A percentile compares a stretch with the other conserved stretches of the same genome.
phyloP scores from a whole-genome alignment of 2,797 vertebrate species.

The Adrianichthys oophorus region DNA sequence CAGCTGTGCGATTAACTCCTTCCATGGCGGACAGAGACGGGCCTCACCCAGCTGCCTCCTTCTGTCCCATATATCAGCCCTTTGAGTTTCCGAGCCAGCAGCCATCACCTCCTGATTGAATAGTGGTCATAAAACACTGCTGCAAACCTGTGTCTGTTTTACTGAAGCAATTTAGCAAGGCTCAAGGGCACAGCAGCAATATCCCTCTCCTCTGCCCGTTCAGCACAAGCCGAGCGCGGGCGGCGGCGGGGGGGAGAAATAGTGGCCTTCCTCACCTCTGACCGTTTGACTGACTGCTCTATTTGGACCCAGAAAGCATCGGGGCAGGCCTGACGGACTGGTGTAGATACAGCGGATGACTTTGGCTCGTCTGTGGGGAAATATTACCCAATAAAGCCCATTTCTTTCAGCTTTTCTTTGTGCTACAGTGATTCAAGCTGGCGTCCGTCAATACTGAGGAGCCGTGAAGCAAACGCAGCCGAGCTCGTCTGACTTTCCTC shows the following conservation, averaged over 20 bases:
- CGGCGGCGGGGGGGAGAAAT: conserved; percentile 18
- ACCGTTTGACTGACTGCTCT: conserved; percentile 62
- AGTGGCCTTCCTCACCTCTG: conserved; percentile 22
- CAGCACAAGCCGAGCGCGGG: conserved; percentile 8
- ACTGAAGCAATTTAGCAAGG: conserved; percentile 69
- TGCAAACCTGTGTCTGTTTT: conserved; percentile 72
- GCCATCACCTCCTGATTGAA: conserved; percentile 44
- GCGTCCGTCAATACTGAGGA: conserved; percentile 29
- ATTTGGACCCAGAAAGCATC: conserved; percentile 47
- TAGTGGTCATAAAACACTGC: conserved; percentile 57
- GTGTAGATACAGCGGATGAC: conserved; percentile 40
- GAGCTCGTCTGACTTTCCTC: too few species aligned
- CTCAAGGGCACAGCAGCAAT: conserved; percentile 74
- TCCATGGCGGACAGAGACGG: conserved; percentile 23
- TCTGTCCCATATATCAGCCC: conserved; percentile 11
- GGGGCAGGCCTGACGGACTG: conserved; percentile 33
- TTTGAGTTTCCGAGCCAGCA: conserved; percentile 49
- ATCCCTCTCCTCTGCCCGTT: conserved; percentile 38
- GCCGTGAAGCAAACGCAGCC: too few species aligned
- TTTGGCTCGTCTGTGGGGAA: conserved; percentile 34
- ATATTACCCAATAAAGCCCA: conserved; percentile 39
- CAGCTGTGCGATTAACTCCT: conserved; percentile 44
- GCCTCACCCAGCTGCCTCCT: conserved; percentile 5
- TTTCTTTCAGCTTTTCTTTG: conserved; percentile 43
- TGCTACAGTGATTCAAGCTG: conserved; percentile 28